A percentile compares a stretch with the other conserved stretches of the same genome.
Conservation (phyloP, 2,797 vertebrate species). For the Eptatretus atami region DNA sequence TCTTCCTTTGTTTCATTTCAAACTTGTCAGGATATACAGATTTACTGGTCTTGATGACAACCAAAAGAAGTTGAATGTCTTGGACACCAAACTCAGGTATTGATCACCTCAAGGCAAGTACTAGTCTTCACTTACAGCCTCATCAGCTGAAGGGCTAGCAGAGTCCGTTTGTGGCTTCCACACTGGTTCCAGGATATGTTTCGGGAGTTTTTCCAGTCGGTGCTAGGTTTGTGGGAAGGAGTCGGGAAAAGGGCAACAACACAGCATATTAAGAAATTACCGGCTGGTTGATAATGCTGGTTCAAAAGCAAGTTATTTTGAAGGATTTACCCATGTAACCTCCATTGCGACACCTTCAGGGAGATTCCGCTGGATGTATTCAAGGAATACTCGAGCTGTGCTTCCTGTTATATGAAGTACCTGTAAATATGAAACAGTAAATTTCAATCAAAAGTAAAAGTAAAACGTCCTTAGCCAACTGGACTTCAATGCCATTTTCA, state of each 20-base stretch:
- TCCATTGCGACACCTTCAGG: slow-evolving; percentile 85
- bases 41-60: too few species aligned
- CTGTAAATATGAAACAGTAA: slow-evolving; percentile 13
- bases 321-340: slow-evolving; percentile 33
- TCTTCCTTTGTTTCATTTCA: too few species aligned
- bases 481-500: not conserved
- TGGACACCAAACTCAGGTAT: too few species aligned
- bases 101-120: too few species aligned
- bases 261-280: too few species aligned
- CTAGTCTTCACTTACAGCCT: too few species aligned
- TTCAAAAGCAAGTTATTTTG: too few species aligned
- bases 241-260: too few species aligned
- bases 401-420: slow-evolving; percentile 38
- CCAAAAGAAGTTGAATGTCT: too few species aligned
- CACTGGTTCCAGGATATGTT: not conserved
- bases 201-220: slow-evolving; percentile 2
- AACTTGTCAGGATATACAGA: too few species aligned
- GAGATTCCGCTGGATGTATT: slow-evolving; percentile 77
- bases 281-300: too few species aligned
- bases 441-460: not conserved
- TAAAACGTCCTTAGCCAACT: not conserved
- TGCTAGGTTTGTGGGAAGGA: not conserved
- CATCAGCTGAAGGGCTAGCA: too few species aligned
- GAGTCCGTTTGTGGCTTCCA: not conserved
- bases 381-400: slow-evolving; percentile 48